Evolutionary conservation across 2,797 vertebrate species (phyloP), one percentile per base, ranked within the genome.

Genomic region (Phalloptychus januarius): DNA sequence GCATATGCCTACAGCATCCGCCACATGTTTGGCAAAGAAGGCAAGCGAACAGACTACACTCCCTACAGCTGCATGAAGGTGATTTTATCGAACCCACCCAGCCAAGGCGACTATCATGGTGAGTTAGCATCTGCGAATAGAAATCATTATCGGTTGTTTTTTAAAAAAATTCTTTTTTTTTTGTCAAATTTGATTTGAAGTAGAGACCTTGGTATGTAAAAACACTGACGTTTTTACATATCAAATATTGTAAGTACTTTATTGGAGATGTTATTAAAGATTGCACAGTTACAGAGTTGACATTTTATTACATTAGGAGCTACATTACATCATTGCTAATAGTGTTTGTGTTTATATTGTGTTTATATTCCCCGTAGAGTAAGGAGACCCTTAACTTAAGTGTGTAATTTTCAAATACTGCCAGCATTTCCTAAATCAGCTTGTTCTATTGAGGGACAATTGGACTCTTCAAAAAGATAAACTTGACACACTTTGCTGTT

Each of bases 11-110:
- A 99, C 91, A 95, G 96, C 91, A 95, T 99, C 91, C 98, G 98
- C 69, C 98, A 99, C 94, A 99, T 48, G 94, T 99, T 97, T 80
- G 98, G 98, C 80, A 99, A 97, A 89, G 98, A 99, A 95, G 98
- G 98, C 90, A 98, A 95, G 92, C 96, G 98, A 82, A 95, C 97
- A 23, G 98, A 99, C 94, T 99, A 99, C 91, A 99, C 98, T 25
- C 98, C 98, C 77, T 99, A 96, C 95, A 99, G 98, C 91, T 99
- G 98, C 94, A 96, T 99, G 97, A 99, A 99, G 96, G 98, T 99
- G 94, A 99, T 99, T 95, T 92, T 99, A 93, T 97, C 97, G 88
- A 99, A 98, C 86, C 92, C 96, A 79, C 98, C 98, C 89, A 94
- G 97, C 91, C 98, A 98, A 93, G 98, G 98, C 74, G 98, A 99